phyloP scores from a whole-genome alignment of 2,888 invertebrate genomes.

The Perizoma flavofasciatum region DNA sequence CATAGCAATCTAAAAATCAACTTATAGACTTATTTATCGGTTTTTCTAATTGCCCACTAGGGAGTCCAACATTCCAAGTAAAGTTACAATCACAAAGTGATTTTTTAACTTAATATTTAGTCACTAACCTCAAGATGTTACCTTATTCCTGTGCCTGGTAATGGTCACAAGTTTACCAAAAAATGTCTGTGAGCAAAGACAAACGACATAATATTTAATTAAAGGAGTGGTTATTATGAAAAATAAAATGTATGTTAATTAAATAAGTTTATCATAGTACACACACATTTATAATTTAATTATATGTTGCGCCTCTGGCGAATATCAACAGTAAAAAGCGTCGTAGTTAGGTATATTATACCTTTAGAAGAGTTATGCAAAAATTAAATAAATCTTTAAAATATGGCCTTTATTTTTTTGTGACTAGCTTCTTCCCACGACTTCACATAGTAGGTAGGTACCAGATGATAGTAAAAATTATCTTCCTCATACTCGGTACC shows the following conservation, averaged over 20 bases:
- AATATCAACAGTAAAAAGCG: conserved; percentile 21
- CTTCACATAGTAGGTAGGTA: no score
- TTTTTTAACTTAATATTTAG: neutral
- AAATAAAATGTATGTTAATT: conserved; percentile 19
- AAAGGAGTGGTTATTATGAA: conserved; percentile 14
- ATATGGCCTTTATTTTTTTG: neutral
- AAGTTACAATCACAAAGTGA: conserved; percentile 1
- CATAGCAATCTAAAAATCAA: neutral
- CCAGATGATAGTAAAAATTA: no score
- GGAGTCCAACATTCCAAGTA: conserved; percentile 23
- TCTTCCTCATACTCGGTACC: no score
- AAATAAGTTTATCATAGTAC: conserved; percentile 26
- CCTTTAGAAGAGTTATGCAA: conserved; percentile 38
- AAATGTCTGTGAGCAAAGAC: conserved; percentile 14
- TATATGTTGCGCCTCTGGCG: conserved; percentile 32
- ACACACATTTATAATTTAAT: conserved; percentile 19
- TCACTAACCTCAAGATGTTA: conserved; percentile 1
- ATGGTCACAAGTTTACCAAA: neutral
- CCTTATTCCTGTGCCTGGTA: conserved; percentile 21
- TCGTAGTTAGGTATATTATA: conserved; percentile 36
- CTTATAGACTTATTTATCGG: neutral
- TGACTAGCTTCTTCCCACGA: no score
- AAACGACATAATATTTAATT: conserved; percentile 23
- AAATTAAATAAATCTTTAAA: conserved; percentile 37
- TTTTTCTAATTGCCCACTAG: neutral